phyloP scores from a whole-genome alignment of 92 coral and sea anemone species.

The Zoanthus sansibaricus region DNA sequence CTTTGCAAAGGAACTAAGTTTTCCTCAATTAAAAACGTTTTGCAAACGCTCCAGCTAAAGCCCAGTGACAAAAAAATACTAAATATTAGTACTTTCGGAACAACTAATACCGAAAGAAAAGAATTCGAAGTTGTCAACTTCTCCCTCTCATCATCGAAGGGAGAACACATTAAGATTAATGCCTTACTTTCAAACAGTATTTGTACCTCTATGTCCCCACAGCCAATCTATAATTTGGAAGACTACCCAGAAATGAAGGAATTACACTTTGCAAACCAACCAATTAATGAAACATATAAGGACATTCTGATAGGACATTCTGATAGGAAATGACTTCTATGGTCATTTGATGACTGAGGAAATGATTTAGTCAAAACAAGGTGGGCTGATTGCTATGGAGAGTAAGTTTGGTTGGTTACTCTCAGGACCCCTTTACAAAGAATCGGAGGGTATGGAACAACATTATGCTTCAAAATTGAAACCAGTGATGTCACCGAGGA shows the following conservation, averaged over 20 bases:
- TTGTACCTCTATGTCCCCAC: background rate
- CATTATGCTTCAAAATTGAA: conserved; percentile 10
- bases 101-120: conserved; percentile 11
- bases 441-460: conserved; percentile 30
- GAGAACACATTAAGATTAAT: conserved; percentile 3
- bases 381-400: conserved; percentile 35
- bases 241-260: conserved; percentile 11
- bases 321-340: conserved; percentile 1
- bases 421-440: conserved; percentile 19
- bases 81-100: conserved; percentile 15
- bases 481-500: conserved; percentile 10
- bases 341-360: background rate
- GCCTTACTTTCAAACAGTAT: background rate
- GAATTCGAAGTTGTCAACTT: background rate
- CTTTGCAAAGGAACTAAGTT: conserved; percentile 50
- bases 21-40: background rate
- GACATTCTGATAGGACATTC: conserved; percentile 17
- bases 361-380: conserved; percentile 34
- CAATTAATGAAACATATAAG: background rate
- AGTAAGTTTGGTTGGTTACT: conserved; percentile 22
- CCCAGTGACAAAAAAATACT: conserved; percentile 9
- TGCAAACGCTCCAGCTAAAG: conserved; percentile 1
- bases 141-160: background rate
- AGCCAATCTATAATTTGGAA: conserved; percentile 2
- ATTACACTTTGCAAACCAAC: conserved; percentile 11